Evolutionary conservation across 2,888 invertebrate genomes (phyloP), one percentile per base, ranked within the genome.

Genomic region (Epiblema foenella): DNA sequence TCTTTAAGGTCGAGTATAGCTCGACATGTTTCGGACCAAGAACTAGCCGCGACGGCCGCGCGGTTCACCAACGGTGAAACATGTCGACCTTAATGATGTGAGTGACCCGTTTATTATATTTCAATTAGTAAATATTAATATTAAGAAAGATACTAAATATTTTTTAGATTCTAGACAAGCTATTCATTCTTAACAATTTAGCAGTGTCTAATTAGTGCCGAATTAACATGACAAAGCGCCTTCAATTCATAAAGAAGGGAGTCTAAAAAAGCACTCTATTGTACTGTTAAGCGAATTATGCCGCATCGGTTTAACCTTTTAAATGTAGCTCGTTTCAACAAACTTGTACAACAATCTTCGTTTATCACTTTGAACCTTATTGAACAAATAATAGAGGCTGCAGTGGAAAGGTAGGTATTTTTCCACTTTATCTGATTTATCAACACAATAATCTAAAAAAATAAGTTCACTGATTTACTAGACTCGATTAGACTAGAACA

Each of bases 171-270:
- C 52, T 11, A 63, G 11, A n/a, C 39, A 39, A n/a, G n/a, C 20
- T 54, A 64, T 54, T 54, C 52, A 54, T 20, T 10, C 11, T n/a
- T 39, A 39, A 39, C 63, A 64, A 39, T 54, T 24, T 39, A 39
- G 39, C 20, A 20, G 62, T 5, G 46, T n/a, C 62, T 39, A 64
- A 64, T 64, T 54, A 64, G 64, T 1, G 12, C 37, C 12, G n/a
- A 54, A 64, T 64, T 54, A 64, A n/a, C 64, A 64, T 64, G 52
- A 64, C 64, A 64, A 64, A 64, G 52, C 54, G 39, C 64, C 18
- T 54, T 39, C 39, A 54, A 54, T 64, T 64, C 24, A 64, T 64
- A 54, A 64, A 20, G 39, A 54, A 64, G 64, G n/a, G 20, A 20
- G 20, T 15, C 52, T 20, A 64, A 64, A 9, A 42, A 54, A 24